Conservation (phyloP, 2,888 invertebrate species). For the Leptinotarsa juncta region DNA sequence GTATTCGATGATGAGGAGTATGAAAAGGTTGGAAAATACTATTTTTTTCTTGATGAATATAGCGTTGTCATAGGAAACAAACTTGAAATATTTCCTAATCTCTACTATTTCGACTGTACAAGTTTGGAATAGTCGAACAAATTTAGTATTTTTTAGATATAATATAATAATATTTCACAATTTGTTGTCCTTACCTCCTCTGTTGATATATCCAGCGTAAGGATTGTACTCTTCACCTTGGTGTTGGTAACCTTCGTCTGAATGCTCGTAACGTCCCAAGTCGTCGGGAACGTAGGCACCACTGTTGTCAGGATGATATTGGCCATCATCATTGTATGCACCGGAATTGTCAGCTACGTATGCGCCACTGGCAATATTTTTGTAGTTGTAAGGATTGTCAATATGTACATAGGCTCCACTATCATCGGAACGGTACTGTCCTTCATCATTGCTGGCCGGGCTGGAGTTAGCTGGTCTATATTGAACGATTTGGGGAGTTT, state of each 20-base stretch:
- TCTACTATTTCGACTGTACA: too few species aligned
- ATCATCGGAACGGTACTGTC: constrained; percentile 41
- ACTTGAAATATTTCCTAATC: too few species aligned
- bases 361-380: constrained; percentile 60
- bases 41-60: too few species aligned
- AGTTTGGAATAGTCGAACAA: too few species aligned
- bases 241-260: constrained; percentile 67
- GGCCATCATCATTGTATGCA: constrained; percentile 32
- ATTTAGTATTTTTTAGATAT: too few species aligned
- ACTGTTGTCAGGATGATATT: constrained; percentile 37
- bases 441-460: constrained; percentile 33
- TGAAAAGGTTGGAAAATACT: too few species aligned
- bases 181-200: not conserved
- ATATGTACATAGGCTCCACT: constrained; percentile 62
- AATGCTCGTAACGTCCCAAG: constrained; percentile 69
- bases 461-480: constrained; percentile 13
- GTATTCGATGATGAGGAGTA: too few species aligned
- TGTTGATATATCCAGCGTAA: constrained; percentile 14
- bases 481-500: not conserved
- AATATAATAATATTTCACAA: too few species aligned
- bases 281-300: constrained; percentile 31
- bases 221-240: constrained; percentile 61
- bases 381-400: constrained; percentile 67
- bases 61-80: too few species aligned
- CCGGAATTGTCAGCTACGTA: constrained; percentile 19